Evolutionary conservation across 2,113 vertebrate species (phyloP).

Genomic region (Lota lota): DNA sequence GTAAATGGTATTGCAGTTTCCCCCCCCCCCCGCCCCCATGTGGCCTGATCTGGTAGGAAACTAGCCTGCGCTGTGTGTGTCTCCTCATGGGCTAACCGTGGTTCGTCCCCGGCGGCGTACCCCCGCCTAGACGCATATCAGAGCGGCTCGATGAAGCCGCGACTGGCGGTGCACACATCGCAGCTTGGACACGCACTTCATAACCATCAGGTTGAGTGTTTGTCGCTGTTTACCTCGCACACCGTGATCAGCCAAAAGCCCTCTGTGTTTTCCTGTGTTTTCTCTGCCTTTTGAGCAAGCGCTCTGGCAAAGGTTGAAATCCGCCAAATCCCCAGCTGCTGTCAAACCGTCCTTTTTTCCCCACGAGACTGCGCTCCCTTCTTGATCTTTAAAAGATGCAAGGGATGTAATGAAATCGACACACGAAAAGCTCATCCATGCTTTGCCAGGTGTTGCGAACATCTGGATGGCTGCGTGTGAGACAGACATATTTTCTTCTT

Average conservation of each 20-base stretch:
- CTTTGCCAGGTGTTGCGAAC: slow-evolving; percentile 63
- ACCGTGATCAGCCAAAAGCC: slow-evolving; percentile 63
- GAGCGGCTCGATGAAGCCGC: no score
- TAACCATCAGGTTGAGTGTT: slow-evolving; percentile 56
- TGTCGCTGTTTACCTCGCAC: slow-evolving; percentile 56
- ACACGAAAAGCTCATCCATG: slow-evolving; percentile 24
- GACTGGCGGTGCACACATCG: background rate
- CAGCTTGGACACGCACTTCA: slow-evolving; percentile 19
- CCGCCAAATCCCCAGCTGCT: slow-evolving; percentile 58
- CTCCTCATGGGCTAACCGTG: no score
- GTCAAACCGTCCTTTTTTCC: slow-evolving; percentile 34
- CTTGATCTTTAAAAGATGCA: slow-evolving; percentile 65
- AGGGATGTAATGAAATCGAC: slow-evolving; percentile 40
- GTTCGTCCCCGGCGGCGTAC: no score
- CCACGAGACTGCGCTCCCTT: slow-evolving; percentile 44
- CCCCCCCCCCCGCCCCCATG: no score
- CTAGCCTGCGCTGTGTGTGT: no score
- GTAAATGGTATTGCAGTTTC: no score
- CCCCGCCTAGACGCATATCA: no score
- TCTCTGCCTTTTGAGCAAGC: slow-evolving; percentile 44
- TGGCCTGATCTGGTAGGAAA: no score
- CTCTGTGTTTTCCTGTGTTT: slow-evolving; percentile 59
- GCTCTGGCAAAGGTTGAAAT: slow-evolving; percentile 47
- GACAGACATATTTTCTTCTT: slow-evolving; percentile 30
- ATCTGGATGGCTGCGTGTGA: slow-evolving; percentile 48